Conservation (phyloP, 2,113 vertebrate species). For the Saimiri boliviensis region DNA sequence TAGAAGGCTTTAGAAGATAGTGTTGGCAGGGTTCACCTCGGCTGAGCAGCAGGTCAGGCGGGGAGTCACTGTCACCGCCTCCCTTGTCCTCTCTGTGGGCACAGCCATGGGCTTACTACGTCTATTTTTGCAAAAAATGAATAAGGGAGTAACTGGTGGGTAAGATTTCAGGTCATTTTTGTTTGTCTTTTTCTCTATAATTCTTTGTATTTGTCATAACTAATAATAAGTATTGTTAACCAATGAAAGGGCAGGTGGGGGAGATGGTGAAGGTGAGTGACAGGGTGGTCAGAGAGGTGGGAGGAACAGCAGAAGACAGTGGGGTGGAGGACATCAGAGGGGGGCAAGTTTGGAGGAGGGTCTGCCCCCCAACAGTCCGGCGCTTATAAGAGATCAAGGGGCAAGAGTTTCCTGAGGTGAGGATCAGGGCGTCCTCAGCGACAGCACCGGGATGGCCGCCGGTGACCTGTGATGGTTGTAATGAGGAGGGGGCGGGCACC, state of each 20-base stretch:
- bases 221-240: neutral
- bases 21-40: neutral
- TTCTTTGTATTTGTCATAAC: neutral
- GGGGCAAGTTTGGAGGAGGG: neutral
- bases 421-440: neutral
- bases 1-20: neutral
- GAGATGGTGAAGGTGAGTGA: neutral
- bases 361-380: fast-evolving
- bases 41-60: neutral
- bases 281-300: neutral
- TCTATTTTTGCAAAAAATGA: neutral
- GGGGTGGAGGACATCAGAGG: neutral
- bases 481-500: neutral
- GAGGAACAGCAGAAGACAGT: neutral
- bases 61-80: fast-evolving
- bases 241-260: neutral
- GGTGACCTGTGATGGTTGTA: neutral
- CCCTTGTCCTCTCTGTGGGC: neutral
- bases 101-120: fast-evolving
- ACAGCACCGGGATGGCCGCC: neutral
- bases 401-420: neutral
- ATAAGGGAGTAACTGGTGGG: neutral
- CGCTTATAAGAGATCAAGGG: neutral
- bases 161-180: neutral
- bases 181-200: neutral